phyloP scores from a whole-genome alignment of 2,888 invertebrate genomes.

The Leptinotarsa juncta region DNA sequence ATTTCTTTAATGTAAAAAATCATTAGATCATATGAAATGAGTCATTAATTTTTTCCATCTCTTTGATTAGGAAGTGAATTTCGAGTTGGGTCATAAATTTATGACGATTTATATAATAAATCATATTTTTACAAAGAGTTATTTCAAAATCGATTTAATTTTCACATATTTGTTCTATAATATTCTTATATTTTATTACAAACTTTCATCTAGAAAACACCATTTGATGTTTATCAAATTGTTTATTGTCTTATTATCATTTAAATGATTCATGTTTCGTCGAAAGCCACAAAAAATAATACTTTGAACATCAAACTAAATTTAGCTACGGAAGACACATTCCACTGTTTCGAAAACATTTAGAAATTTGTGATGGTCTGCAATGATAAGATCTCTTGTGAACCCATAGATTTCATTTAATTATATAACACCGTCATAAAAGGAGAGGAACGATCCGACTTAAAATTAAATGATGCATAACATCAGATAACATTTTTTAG shows the following conservation, averaged over 20 bases:
- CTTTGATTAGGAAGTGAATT: too few species aligned
- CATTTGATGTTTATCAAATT: neutral
- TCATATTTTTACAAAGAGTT: too few species aligned
- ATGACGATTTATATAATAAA: too few species aligned
- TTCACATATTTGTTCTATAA: neutral
- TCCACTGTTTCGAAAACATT: neutral
- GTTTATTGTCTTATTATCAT: constrained; percentile 1
- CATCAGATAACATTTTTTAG: neutral
- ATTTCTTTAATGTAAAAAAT: too few species aligned
- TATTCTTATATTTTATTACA: neutral
- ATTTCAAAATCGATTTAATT: neutral
- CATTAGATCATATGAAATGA: too few species aligned
- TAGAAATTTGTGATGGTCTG: constrained; percentile 11
- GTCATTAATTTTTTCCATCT: too few species aligned
- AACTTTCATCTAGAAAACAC: neutral
- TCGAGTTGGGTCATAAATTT: too few species aligned
- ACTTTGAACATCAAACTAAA: neutral
- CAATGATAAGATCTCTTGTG: constrained; percentile 5
- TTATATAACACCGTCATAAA: constrained; percentile 16
- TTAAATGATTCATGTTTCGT: neutral
- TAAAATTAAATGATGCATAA: neutral
- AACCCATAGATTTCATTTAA: constrained; percentile 8
- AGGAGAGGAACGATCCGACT: constrained; percentile 9
- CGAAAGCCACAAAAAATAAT: neutral
- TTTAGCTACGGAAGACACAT: neutral